Conservation (phyloP, 2,113 vertebrate species). For the Romanogobio albipinnatus region DNA sequence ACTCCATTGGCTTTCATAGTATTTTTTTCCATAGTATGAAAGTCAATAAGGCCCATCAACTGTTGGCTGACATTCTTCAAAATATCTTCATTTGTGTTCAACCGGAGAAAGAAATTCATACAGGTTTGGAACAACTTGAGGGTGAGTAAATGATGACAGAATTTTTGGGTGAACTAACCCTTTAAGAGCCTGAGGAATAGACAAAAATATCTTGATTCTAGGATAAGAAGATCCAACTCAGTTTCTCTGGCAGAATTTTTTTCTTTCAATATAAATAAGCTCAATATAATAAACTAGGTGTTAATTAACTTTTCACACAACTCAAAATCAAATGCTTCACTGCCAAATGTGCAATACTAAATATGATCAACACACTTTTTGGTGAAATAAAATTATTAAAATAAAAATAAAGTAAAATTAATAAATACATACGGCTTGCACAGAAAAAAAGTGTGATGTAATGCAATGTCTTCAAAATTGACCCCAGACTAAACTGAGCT, state of each 20-base stretch:
- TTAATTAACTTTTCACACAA: not conserved
- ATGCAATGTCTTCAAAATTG: not conserved
- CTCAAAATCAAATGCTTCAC: not conserved
- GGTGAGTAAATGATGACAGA: not conserved
- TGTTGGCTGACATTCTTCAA: too few species aligned
- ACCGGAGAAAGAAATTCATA: too few species aligned
- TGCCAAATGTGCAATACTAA: not conserved
- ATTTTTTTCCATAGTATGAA: too few species aligned
- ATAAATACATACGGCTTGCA: not conserved
- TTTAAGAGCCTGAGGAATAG: too few species aligned
- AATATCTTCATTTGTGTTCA: too few species aligned
- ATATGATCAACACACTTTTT: not conserved
- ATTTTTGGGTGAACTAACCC: not conserved
- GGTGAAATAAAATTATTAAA: not conserved
- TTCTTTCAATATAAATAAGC: not conserved
- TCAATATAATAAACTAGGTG: not conserved
- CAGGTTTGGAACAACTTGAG: too few species aligned
- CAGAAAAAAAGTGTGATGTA: not conserved
- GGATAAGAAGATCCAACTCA: not conserved
- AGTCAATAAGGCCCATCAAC: too few species aligned
- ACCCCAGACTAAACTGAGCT: not conserved
- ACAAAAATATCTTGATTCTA: not conserved
- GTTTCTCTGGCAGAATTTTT: not conserved
- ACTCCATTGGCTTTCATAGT: too few species aligned
- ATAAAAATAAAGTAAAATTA: too few species aligned